Evolutionary conservation across 1,140 invertebrate genomes (phyloP), one percentile per base, ranked within the genome.

Genomic region (Papilio polytes): DNA sequence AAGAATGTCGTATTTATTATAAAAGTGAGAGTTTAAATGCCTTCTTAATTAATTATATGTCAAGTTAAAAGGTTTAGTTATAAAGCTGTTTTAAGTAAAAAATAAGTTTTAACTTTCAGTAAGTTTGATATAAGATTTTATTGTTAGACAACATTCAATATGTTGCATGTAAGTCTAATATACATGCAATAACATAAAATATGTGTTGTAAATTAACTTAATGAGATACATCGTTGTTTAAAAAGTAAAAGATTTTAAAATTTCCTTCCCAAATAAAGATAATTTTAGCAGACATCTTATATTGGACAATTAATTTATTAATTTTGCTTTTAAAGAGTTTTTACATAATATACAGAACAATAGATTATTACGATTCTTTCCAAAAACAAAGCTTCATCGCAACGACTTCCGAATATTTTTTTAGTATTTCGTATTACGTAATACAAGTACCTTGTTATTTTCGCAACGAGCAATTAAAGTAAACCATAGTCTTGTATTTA

Each of bases 1-100:
- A 78, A 78, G 76, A 78, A 78, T 78, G 51, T 78, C 36, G 22
- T 77, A 63, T 26, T 76, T 53, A 78, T 59, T 63, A 20, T 44
- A 63, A 9, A 63, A 63, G 76, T 78, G 44, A 15, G 10, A 53
- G 1, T 78, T 59, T 41, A 44, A 56, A 53, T 44, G 7, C 1
- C 7, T 56, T 56, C 76, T 59, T 78, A 78, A 44, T 78, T 78
- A 41, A 20, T 20, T 51, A 46, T 12, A 63, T 36, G 26, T 36
- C 15, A 70, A 31, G 12, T 36, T 70, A 15, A 70, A 70, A 70
- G 8, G 22, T 70, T 36, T 70, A 26, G 13, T 56, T 56, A 56
- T 18, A 56, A 56, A 56, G n/a, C n/a, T 8, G 6, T 7, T 56
- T 20, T 20, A 8, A 9, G 7, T 20, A 9, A 56, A 20, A 56